Base-by-base conservation (phyloP, 2,113 vertebrate genomes). In the Ellobius talpinus region DNA sequence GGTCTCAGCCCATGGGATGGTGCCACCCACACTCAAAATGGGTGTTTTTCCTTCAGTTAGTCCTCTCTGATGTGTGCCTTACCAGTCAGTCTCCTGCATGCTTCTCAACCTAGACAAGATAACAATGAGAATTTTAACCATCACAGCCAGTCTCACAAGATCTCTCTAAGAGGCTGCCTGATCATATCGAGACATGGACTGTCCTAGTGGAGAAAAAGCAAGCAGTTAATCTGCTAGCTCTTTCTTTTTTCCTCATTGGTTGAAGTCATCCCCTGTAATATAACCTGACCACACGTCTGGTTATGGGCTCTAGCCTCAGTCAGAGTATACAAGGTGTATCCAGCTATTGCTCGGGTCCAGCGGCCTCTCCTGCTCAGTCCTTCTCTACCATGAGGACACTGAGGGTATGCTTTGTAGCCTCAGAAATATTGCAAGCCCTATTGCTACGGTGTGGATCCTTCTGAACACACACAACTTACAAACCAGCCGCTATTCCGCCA, bases 241-340 rank as follows among this genome's bases (percentile, higher is more conserved):
- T 55, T 73, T 74, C 21, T 70, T 9, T 16, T 36, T 26, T 31
- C 77, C 73, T 86, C 68, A 26, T 13, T 58, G 72, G 42, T 42
- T 26, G 36, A 58, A 88, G 79, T 52, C 0, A 5, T 52, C 31
- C 24, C 2, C 0, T 5, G 26, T 33, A 24, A 26, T 90, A 52
- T 39, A 39, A 88, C 21, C 90, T 36, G 8, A 39, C 42, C 36
- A 36, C 0, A 3, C 9, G 3, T 55, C 33, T 16, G 33, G 39
- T 47, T 65, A 3, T 74, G 29, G 42, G 29, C n/a, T 47, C 61
- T 76, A 47, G 7, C 81, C 70, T 21, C 61, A 39, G 14, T 21
- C 3, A 24, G 31, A 36, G 0, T 73, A 50, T 5, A 0, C 0
- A 39, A 31, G 47, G 42, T n/a, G 29, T 3, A 0, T 36, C 23